phyloP scores from a whole-genome alignment of 2,888 invertebrate genomes.

The Scaptomyza flava region DNA sequence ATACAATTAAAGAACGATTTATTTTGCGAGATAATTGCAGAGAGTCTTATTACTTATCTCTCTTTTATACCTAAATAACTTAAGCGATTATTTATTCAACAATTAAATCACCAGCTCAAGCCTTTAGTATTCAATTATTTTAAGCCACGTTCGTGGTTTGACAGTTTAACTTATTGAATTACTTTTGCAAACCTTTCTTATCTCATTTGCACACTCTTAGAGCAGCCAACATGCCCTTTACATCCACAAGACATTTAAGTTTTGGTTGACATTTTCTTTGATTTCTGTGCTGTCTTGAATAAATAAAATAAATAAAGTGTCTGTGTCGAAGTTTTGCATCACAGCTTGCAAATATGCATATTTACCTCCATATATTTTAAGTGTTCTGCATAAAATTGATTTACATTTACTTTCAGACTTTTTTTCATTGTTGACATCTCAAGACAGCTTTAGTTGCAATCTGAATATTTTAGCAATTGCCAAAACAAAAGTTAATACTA shows the following conservation, averaged over 20 bases:
- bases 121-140: background rate
- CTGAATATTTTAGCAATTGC: slow-evolving; percentile 45
- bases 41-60: too few species aligned
- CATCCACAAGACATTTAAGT: background rate
- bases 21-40: too few species aligned
- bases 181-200: background rate
- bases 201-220: background rate
- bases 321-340: background rate
- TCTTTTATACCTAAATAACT: too few species aligned
- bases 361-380: background rate
- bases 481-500: slow-evolving; percentile 64
- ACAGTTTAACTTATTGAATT: background rate
- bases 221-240: background rate
- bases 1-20: too few species aligned
- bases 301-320: slow-evolving; percentile 1
- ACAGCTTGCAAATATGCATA: background rate
- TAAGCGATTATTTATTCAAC: background rate
- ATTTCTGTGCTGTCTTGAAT: background rate
- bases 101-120: background rate
- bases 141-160: background rate
- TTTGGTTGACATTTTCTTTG: too few species aligned
- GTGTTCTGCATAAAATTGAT: background rate
- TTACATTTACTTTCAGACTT: background rate
- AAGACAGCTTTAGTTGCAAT: slow-evolving; percentile 20
- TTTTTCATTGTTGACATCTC: background rate